Conservation (phyloP, 2,113 vertebrate species). For the Suricata suricatta region DNA sequence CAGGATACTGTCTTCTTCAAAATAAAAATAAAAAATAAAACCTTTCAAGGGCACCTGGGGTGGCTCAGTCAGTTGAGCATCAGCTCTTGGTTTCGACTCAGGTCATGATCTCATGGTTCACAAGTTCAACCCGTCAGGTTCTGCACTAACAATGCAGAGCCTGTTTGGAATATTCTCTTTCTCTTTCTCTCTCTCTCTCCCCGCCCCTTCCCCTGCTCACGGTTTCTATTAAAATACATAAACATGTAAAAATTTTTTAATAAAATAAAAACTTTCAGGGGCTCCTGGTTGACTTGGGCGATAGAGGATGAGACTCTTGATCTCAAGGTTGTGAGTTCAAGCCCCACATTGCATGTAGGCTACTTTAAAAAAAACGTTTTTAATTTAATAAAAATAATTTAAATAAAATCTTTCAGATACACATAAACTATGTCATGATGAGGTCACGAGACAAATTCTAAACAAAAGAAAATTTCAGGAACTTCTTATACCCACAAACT, state of each 20-base stretch:
- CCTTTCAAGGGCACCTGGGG: no score
- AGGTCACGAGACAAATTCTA: conserved; percentile 31
- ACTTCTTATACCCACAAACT: conserved; percentile 15
- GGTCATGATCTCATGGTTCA: no score
- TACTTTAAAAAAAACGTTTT: neutral
- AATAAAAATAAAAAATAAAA: conserved; percentile 43
- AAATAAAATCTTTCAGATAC: neutral
- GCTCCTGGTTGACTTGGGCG: neutral
- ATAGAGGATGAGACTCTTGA: neutral
- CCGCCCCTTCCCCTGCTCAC: no score
- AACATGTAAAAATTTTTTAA: no score
- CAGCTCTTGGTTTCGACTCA: no score
- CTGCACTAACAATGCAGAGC: no score
- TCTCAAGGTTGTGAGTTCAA: neutral
- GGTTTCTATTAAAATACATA: no score
- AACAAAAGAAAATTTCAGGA: neutral
- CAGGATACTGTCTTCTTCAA: conserved; percentile 19
- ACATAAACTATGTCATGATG: neutral
- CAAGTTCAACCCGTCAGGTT: no score
- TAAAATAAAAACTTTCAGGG: neutral
- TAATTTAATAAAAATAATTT: neutral
- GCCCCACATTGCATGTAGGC: neutral
- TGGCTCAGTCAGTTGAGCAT: no score
- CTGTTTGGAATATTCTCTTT: no score
- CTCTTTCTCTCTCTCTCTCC: no score